Base-by-base conservation (phyloP, 2,888 invertebrate genomes). In the Onchidella celtica region DNA sequence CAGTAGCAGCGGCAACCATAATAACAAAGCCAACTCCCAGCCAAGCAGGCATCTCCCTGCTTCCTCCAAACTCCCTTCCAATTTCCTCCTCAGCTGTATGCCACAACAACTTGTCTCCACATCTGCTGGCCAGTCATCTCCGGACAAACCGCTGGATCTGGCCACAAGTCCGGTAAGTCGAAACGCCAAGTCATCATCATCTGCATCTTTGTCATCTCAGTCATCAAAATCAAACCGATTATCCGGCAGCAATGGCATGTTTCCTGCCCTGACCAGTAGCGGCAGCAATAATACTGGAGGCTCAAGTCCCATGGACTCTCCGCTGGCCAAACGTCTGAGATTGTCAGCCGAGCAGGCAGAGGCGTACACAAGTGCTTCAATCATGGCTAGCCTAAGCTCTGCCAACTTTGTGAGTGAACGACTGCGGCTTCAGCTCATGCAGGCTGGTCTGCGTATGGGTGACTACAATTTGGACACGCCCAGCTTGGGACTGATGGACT, bases 321-420 rank as follows among this genome's bases (percentile, higher is more conserved):
- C 83, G 9, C 36, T 80, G 36, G 72, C 75, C 27, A 69, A 82
- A 27, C 47, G 65, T 6, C 24, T 76, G 65, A 66, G 79, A 32
- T 36, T 78, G 68, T 59, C 69, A 4, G 73, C 77, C 14, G 83
- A 81, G 57, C 79, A 70, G 36, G 85, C 81, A 36, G 83, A 82
- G 14, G 81, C 83, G 17, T 73, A 80, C 63, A 85, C 87, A 11
- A 81, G 76, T 47, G 81, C 87, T 84, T 34, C 86, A 84, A 69
- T 87, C 83, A 69, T 87, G 86, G 87, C 85, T 81, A 72, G 87
- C 84, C 9, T 79, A 80, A 73, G 85, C 83, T 77, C 79, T 78
- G 68, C 79, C 17, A 81, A 69, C 29, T 63, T 81, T 29, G 70
- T 76, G 11, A 70, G 38, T 24, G 81, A 81, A 57, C 40, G 76